These are phyloP conservation scores for Fabriciana adippe DNA, from an alignment of 2,888 invertebrate species.

Conservation along the genomic window DNA sequence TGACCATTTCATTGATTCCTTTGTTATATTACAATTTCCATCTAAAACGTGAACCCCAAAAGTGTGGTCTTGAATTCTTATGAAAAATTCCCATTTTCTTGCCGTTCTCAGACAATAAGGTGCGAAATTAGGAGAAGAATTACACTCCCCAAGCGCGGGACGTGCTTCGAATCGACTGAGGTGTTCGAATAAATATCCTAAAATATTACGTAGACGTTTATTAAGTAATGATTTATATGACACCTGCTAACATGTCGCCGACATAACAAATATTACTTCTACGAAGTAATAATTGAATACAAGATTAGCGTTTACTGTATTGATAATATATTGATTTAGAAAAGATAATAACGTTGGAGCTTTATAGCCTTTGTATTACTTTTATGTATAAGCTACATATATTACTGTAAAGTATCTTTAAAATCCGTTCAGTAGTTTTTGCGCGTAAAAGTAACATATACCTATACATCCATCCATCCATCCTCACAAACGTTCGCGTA, in stretches of 20 bases:
- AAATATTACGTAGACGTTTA: slow-evolving; percentile 29
- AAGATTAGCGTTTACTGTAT: background rate
- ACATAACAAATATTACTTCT: background rate
- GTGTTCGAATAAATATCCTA: slow-evolving; percentile 47
- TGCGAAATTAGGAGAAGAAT: slow-evolving; percentile 80
- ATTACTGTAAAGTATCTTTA: too few species aligned
- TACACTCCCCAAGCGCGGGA: slow-evolving; percentile 67
- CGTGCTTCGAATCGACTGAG: slow-evolving; percentile 67
- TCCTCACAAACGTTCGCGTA: too few species aligned
- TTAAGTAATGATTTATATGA: slow-evolving; percentile 26
- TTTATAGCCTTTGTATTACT: too few species aligned
- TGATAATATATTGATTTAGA: background rate
- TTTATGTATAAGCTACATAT: too few species aligned
- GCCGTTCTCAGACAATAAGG: slow-evolving; percentile 73
- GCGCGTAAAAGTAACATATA: too few species aligned
- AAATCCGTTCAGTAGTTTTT: too few species aligned
- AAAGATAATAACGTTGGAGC: background rate
- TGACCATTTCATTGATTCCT: slow-evolving; percentile 29
- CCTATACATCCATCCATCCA: too few species aligned
- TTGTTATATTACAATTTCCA: slow-evolving; percentile 38
- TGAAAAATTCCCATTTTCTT: slow-evolving; percentile 73
- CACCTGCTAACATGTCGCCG: background rate
- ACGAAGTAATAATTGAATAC: background rate
- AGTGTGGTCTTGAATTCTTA: slow-evolving; percentile 58
- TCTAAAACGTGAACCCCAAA: slow-evolving; percentile 40